Evolutionary conservation across 2,797 vertebrate genomes (phyloP), one percentile per base, ranked within the genome.

Genomic region (Cichlasoma orientale): DNA sequence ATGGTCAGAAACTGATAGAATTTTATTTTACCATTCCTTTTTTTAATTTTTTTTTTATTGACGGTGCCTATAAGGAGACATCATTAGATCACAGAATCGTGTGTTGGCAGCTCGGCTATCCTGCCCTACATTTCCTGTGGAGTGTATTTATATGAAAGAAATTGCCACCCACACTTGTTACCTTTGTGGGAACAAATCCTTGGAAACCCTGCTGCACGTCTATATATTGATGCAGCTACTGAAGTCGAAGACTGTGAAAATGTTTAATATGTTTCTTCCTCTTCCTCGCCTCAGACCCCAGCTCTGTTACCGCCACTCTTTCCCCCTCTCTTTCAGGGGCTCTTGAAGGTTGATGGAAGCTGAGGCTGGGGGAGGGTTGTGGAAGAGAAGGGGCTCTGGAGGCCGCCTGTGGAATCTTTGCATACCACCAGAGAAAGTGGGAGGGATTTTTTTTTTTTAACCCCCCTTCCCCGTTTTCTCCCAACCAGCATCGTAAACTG

Each of bases 351-450:
- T 86, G 85, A 77, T 80, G 83, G 77, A 66, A 80, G 77, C 72
- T n/a, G 38, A 78, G 73, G 61, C 55, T 55, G 84, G 87, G 90
- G 87, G 88, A 83, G 72, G 88, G 89, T 70, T 70, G 80, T 33
- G 58, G 61, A 74, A 84, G 83, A 71, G 77, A 87, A 75, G 77
- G 80, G 84, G 78, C 85, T 90, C 87, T 80, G 74, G 86, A 87
- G 89, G 90, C 91, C 80, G 57, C 85, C 86, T 23, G 72, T 89
- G 85, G 89, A 93, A 90, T 93, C 87, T 88, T 76, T 92, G 86
- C 92, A 93, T 92, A 84, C 90, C 91, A 87, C 55, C 71, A 85
- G 72, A 82, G 85, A 91, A 91, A 92, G 87, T 83, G 87, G 92
- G 87, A 88, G 88, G 87, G 83, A 44, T 83, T 82, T 55, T 72